phyloP scores from a whole-genome alignment of 2,888 invertebrate species.

The Slavum lentiscoides region DNA sequence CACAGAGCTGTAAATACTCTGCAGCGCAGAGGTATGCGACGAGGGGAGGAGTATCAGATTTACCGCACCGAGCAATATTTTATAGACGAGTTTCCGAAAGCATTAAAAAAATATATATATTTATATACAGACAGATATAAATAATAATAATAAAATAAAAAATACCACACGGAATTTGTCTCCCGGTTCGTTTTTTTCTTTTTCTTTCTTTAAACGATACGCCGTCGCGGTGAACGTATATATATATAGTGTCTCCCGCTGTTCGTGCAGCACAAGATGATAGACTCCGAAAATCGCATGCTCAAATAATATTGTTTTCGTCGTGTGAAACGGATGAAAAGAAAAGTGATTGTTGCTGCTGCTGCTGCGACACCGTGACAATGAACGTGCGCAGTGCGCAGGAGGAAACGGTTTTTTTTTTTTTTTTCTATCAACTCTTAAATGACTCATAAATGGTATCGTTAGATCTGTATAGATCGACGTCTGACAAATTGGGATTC shows the following conservation, averaged over 20 bases:
- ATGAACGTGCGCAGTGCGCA: neutral
- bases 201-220: too few species aligned
- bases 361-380: neutral
- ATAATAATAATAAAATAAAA: constrained; percentile 7
- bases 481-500: neutral
- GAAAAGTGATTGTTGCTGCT: constrained; percentile 21
- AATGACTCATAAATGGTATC: constrained; percentile 18
- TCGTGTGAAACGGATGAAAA: constrained; percentile 47
- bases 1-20: neutral
- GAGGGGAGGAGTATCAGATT: neutral
- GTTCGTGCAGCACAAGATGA: neutral
- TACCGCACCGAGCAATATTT: neutral
- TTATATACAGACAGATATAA: neutral
- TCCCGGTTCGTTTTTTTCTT: constrained; percentile 2
- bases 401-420: constrained; percentile 1
- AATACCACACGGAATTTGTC: constrained; percentile 29
- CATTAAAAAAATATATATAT: neutral
- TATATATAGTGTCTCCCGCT: constrained; percentile 5
- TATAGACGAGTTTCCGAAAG: neutral
- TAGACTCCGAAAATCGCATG: constrained; percentile 40
- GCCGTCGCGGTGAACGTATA: neutral
- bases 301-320: constrained; percentile 32
- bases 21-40: neutral
- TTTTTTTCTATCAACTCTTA: neutral
- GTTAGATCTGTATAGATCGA: neutral